Evolutionary conservation across 1,140 invertebrate genomes (phyloP).

Genomic region (Metopolophium dirhodum): DNA sequence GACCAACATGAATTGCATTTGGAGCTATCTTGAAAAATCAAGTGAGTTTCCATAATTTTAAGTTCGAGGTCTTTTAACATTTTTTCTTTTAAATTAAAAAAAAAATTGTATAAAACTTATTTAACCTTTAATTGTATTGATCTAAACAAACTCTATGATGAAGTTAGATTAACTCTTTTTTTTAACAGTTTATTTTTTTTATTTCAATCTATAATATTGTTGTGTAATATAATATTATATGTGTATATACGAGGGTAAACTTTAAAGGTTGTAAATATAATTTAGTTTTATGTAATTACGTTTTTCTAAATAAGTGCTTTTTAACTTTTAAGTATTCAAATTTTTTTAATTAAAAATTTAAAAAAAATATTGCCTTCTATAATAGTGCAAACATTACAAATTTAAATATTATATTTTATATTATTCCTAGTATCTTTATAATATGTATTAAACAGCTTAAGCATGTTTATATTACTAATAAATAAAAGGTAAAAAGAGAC

Average conservation of each 20-base stretch:
- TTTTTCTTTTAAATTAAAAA: not conserved
- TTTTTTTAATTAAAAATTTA: too few relatives aligned
- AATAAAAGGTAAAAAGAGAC: not conserved
- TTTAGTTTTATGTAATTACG: not conserved
- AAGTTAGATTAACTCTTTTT: not conserved
- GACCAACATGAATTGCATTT: conserved; percentile 40
- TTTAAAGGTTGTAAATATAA: not conserved
- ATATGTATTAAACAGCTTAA: not conserved
- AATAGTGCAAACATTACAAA: not conserved
- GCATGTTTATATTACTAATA: not conserved
- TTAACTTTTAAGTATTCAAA: not conserved
- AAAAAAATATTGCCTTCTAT: not conserved
- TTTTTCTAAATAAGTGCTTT: not conserved
- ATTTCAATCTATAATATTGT: not conserved
- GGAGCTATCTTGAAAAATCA: conserved; percentile 28
- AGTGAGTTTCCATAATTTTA: not conserved
- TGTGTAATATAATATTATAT: not conserved
- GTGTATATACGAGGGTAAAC: not conserved
- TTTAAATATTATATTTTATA: not conserved
- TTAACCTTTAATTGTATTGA: not conserved
- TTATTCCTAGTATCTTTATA: not conserved
- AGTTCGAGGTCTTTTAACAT: not conserved
- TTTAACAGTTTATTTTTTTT: not conserved
- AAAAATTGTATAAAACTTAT: not conserved
- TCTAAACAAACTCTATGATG: not conserved